These are phyloP conservation scores for Carlito syrichta DNA, from an alignment of 2,113 vertebrate genomes.

Conservation along the genomic window DNA sequence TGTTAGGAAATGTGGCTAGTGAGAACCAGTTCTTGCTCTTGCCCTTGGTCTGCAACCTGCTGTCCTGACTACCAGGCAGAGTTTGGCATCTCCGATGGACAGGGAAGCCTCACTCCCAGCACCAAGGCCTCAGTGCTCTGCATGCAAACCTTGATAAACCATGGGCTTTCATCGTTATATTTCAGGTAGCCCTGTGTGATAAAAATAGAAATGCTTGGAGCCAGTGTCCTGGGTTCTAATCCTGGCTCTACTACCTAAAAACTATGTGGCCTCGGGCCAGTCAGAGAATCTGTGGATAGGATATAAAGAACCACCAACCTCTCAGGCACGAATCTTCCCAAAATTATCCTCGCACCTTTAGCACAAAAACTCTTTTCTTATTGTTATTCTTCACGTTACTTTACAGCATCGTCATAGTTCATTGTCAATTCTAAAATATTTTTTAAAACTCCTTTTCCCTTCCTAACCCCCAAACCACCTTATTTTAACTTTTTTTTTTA, in stretches of 20 bases:
- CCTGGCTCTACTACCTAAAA: not conserved
- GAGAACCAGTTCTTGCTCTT: accelerated
- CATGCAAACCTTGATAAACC: not conserved
- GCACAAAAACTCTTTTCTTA: not conserved
- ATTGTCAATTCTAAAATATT: not conserved
- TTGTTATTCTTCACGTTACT: not conserved
- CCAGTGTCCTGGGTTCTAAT: not conserved
- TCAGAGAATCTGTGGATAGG: not conserved
- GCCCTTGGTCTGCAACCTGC: not conserved
- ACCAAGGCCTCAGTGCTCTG: not conserved
- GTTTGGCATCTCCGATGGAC: not conserved
- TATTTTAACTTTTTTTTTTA: not conserved
- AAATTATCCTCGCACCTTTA: not conserved
- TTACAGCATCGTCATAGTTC: not conserved
- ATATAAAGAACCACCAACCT: not conserved
- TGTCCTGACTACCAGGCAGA: not conserved
- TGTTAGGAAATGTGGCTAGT: accelerated
- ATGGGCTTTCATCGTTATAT: not conserved
- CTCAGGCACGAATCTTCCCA: not conserved
- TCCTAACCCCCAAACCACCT: not conserved
- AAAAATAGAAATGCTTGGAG: not conserved
- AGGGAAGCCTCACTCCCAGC: too few relatives aligned
- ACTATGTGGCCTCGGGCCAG: not conserved
- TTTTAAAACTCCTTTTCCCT: not conserved
- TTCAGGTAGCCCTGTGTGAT: not conserved